Conservation (phyloP, 2,113 vertebrate genomes). For the Crocuta crocuta region DNA sequence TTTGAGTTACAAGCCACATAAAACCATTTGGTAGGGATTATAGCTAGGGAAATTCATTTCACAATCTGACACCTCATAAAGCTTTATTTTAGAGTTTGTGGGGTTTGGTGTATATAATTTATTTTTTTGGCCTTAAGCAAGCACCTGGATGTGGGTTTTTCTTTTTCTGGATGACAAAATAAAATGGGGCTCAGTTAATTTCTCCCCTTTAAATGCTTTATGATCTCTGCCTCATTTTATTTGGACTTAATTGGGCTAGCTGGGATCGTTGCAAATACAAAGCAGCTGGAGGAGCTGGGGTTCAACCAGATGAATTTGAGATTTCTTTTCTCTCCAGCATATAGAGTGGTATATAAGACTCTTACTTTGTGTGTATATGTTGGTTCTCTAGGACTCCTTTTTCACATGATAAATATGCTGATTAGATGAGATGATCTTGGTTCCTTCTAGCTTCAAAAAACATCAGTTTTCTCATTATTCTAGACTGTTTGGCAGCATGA, state of each 20-base stretch:
- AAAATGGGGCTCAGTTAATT: slow-evolving; percentile 74
- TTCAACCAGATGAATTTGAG: slow-evolving; percentile 57
- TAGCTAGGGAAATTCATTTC: slow-evolving; percentile 77
- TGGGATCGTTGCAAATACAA: slow-evolving; percentile 65
- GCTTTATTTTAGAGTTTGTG: slow-evolving; percentile 75
- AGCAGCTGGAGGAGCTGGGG: slow-evolving; percentile 60
- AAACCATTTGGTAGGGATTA: slow-evolving; percentile 77
- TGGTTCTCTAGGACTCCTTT: background rate
- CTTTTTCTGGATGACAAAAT: slow-evolving; percentile 75
- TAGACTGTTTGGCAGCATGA: background rate
- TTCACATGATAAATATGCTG: background rate
- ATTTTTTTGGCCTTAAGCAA: slow-evolving; percentile 78
- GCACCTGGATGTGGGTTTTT: slow-evolving; percentile 70
- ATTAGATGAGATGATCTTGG: background rate
- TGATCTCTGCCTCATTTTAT: slow-evolving; percentile 79
- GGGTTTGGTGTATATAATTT: slow-evolving; percentile 66
- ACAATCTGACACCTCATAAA: slow-evolving; percentile 84
- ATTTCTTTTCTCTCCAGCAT: slow-evolving; percentile 57
- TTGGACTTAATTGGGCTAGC: slow-evolving; percentile 71
- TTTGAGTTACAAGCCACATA: slow-evolving; percentile 79
- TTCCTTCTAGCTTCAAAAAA: background rate
- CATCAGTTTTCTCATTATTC: background rate
- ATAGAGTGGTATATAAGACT: background rate
- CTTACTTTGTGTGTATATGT: background rate
- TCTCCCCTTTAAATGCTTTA: slow-evolving; percentile 74